These are phyloP conservation scores for Thaumatotibia leucotreta DNA, from an alignment of 1,140 invertebrate species.

Conservation along the genomic window DNA sequence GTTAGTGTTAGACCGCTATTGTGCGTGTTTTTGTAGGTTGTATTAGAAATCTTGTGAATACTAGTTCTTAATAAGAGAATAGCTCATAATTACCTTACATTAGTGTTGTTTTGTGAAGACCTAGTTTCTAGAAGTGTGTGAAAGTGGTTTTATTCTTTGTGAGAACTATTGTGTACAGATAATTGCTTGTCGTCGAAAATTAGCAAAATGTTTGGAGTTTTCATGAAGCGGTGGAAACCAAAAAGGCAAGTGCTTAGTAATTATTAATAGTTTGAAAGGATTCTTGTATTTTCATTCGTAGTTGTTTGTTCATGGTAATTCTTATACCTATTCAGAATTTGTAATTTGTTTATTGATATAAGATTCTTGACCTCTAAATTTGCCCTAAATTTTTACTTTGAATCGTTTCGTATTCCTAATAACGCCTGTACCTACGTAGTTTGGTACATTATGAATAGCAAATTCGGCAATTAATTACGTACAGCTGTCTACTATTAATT, in stretches of 20 bases:
- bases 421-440: background rate
- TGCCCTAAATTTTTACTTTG: background rate
- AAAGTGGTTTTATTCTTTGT: constrained; percentile 8
- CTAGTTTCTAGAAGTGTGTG: background rate
- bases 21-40: background rate
- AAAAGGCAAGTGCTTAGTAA: constrained; percentile 57
- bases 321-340: background rate
- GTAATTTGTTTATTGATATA: background rate
- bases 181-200: background rate
- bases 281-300: no score
- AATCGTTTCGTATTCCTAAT: background rate
- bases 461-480: background rate
- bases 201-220: constrained; percentile 71
- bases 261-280: background rate
- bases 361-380: background rate
- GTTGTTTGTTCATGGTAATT: no score
- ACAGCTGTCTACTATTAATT: background rate
- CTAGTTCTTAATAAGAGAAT: no score
- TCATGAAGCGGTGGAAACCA: constrained; percentile 72
- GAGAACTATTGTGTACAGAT: constrained; percentile 2
- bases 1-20: background rate
- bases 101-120: constrained; percentile 5
- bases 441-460: background rate
- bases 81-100: background rate
- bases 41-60: constrained; percentile 5